Base-by-base conservation (phyloP, 2,888 invertebrate genomes). In the Micoletzkya japonica region DNA sequence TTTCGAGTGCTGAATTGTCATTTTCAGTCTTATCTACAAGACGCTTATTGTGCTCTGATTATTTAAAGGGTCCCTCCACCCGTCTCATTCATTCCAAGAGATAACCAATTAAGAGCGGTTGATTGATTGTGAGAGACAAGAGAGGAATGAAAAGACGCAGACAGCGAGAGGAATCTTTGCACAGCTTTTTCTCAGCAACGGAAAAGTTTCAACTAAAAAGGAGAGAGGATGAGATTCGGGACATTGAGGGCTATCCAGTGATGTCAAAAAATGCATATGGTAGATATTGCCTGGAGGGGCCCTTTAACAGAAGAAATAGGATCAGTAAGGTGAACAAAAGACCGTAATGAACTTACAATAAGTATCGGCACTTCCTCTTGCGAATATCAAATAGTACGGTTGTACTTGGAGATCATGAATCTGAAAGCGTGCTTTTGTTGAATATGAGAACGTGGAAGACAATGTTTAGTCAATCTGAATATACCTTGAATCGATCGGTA, bases 341-440 rank as follows among this genome's bases (percentile, higher is more conserved):
- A 57, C n/a, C 28, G n/a, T 4, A 39, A 24, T 0, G 32, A 20
- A 73, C 77, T 73, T 24, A 80, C 79, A 77, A 66, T 72, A 78
- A 1, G 60, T 56, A 69, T 80, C 74, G 28, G 79, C 79, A 63
- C 70, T 78, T 70, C 79, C 79, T 14, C 77, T 28, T 17, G 79
- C 78, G 49, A 80, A 78, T 10, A 80, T 61, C 26, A 80, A 70
- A 70, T 77, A 74, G 67, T 76, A 77, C 4, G 73, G 61, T 20
- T 70, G 73, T 20, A 58, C 54, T 49, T 78, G 75, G 14, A 80
- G 60, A 49, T 80, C 77, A 66, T 78, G 78, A 56, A 80, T 63
- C 73, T 75, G 50, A 6, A 73, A 67, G 56, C n/a, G 17, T 7
- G n/a, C n/a, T 17, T 6, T n/a, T 4, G 20, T 7, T 58, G 30